Conservation (phyloP, 2,113 vertebrate genomes). For the Podocnemis expansa region DNA sequence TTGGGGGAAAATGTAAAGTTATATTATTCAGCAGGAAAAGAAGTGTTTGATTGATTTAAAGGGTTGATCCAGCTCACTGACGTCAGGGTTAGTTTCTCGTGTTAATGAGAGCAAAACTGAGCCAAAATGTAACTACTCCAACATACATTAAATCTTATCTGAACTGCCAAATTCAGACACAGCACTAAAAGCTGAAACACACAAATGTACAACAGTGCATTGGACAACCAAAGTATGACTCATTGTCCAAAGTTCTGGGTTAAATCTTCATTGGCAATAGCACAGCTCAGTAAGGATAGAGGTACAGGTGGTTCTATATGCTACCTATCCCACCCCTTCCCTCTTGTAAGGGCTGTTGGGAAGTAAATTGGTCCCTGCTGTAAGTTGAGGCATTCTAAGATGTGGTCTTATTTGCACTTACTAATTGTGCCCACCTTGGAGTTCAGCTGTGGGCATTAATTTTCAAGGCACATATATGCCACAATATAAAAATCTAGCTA, state of each 20-base stretch:
- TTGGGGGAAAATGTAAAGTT: not conserved
- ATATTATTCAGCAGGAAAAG: not conserved
- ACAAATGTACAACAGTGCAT: not conserved
- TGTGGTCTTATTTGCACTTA: not conserved
- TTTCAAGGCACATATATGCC: not conserved
- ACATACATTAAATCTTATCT: not conserved
- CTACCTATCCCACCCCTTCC: not conserved
- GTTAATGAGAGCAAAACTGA: not conserved
- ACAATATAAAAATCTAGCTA: slow-evolving; percentile 9
- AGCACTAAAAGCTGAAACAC: not conserved
- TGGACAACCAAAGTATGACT: not conserved
- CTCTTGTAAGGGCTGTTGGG: not conserved
- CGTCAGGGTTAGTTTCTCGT: not conserved
- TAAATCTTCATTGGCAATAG: not conserved
- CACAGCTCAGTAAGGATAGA: not conserved
- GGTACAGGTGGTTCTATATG: not conserved
- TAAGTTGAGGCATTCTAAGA: slow-evolving; percentile 14
- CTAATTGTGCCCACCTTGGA: not conserved
- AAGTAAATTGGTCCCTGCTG: not conserved
- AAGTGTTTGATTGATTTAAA: not conserved
- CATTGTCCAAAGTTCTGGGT: not conserved
- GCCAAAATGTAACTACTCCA: not conserved
- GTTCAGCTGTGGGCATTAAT: not conserved
- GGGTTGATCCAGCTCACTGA: not conserved
- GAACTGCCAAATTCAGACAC: not conserved